phyloP scores from a whole-genome alignment of 2,888 invertebrate species.

The Torymus texanus region DNA sequence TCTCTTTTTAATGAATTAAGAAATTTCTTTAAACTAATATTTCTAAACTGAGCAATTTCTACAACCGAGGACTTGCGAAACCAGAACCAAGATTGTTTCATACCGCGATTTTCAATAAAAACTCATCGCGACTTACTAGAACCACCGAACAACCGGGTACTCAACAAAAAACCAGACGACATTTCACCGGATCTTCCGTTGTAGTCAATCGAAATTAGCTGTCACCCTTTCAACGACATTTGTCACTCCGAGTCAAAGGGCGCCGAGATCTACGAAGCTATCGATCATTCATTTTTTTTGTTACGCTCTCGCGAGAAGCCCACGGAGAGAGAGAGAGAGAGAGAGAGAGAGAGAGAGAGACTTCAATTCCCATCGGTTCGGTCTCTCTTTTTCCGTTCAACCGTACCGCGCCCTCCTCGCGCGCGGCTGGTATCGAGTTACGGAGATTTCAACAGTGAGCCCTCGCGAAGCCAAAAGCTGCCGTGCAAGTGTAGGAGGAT shows the following conservation, averaged over 20 bases:
- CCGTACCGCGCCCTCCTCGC: background rate
- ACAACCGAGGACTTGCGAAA: no score
- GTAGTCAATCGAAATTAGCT: no score
- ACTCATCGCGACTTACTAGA: no score
- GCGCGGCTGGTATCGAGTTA: constrained; percentile 68
- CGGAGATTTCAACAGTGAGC: constrained; percentile 74
- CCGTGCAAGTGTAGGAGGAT: constrained; percentile 21
- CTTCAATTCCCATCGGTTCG: constrained; percentile 45
- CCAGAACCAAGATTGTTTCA: no score
- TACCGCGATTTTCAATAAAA: no score
- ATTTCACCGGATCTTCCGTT: no score
- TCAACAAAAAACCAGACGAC: no score
- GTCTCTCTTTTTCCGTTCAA: constrained; percentile 32
- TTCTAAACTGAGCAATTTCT: no score
- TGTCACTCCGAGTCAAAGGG: background rate
- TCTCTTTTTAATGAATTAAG: no score
- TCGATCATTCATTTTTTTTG: constrained; percentile 17
- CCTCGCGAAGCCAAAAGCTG: constrained; percentile 58
- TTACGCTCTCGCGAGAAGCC: background rate
- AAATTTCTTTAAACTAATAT: no score
- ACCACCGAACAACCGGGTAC: no score
- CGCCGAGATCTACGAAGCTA: constrained; percentile 7
- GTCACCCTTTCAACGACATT: no score
- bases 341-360: constrained; percentile 8
- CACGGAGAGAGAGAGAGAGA: background rate